Conservation (phyloP, 2,888 invertebrate species). For the Oligia latruncula region DNA sequence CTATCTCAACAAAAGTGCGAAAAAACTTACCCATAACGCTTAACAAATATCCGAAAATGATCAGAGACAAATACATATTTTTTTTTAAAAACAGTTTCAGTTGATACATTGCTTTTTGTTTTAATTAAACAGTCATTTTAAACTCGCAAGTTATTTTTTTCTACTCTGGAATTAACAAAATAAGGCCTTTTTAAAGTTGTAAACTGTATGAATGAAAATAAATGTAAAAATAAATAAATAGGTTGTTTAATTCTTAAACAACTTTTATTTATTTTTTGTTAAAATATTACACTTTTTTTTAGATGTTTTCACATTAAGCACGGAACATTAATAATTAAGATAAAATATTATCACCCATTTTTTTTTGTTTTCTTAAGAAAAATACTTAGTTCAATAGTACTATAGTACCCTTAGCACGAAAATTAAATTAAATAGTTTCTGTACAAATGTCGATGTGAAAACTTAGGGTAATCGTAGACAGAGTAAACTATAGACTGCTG, state of each 20-base stretch:
- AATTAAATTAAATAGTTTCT: background rate
- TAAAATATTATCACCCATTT: background rate
- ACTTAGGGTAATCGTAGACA: background rate
- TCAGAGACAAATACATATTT: too few relatives aligned
- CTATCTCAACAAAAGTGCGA: too few relatives aligned
- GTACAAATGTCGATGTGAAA: background rate
- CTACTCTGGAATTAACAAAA: background rate
- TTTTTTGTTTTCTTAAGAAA: conserved; percentile 1
- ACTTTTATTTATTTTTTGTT: background rate
- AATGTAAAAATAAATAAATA: too few relatives aligned
- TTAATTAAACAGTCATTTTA: background rate
- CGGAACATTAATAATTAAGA: background rate
- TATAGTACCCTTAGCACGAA: conserved; percentile 18
- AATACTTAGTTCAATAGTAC: background rate
- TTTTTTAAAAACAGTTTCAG: background rate
- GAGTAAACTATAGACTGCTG: too few relatives aligned
- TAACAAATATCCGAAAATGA: too few relatives aligned
- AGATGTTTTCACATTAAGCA: background rate
- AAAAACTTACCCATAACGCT: too few relatives aligned
- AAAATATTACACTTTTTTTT: background rate
- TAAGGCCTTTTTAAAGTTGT: background rate
- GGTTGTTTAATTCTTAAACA: background rate
- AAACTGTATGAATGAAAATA: background rate
- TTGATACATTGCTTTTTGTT: background rate
- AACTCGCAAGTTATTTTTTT: background rate